A percentile compares a stretch with the other conserved stretches of the same genome.
Evolutionary conservation across 2,888 invertebrate genomes (phyloP).

Genomic region (Aradus depressus): DNA sequence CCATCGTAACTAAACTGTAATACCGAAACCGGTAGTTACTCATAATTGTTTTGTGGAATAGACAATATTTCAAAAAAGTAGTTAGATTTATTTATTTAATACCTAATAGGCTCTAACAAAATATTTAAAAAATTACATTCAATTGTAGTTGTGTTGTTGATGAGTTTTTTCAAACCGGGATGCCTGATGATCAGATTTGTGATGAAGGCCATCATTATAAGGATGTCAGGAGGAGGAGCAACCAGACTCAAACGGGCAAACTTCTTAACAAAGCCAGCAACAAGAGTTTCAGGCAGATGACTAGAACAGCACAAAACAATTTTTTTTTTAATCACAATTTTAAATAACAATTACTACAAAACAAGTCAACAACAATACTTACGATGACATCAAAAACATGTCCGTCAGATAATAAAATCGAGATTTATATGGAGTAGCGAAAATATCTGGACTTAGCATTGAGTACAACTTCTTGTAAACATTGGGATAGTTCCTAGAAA

Average conservation of each 20-base stretch:
- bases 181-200: slow-evolving; percentile 74
- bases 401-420: slow-evolving; percentile 80
- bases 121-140: slow-evolving; percentile 34
- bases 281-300: slow-evolving; percentile 79
- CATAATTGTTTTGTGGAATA: too few species aligned
- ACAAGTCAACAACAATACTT: slow-evolving; percentile 37
- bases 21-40: too few species aligned
- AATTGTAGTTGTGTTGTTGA: slow-evolving; percentile 43
- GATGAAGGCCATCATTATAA: slow-evolving; percentile 67
- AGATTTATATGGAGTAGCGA: slow-evolving; percentile 80
- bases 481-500: slow-evolving; percentile 73
- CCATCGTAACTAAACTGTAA: too few species aligned
- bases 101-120: too few species aligned
- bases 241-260: slow-evolving; percentile 70
- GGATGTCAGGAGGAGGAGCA: slow-evolving; percentile 69
- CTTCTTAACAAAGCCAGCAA: slow-evolving; percentile 87
- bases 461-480: slow-evolving; percentile 91
- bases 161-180: slow-evolving; percentile 60
- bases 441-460: slow-evolving; percentile 82
- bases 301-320: slow-evolving; percentile 39
- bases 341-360: slow-evolving; percentile 1
- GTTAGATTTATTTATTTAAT: too few species aligned
- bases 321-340: not conserved
- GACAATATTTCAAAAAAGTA: too few species aligned
- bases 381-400: slow-evolving; percentile 85